Evolutionary conservation across 2,888 invertebrate species (phyloP), one percentile per base, ranked within the genome.

Genomic region (Eutolmus rufibarbis): DNA sequence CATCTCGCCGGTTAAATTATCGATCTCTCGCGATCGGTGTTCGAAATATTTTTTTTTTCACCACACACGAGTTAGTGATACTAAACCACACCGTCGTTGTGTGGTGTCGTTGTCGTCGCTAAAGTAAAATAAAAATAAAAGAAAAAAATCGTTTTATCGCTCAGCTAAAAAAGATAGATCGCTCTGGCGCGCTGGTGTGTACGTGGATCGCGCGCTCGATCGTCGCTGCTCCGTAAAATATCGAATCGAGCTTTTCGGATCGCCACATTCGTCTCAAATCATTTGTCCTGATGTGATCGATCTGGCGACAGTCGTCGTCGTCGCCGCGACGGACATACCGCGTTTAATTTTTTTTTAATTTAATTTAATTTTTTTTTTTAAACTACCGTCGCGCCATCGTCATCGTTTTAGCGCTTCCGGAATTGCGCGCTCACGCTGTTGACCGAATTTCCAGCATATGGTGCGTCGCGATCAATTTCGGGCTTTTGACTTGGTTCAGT

Each of bases 221-320:
- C 57, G 57, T 7, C 57, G 9, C 31, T 14, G 19, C 46, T 19
- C 43, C 43, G 84, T 28, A 74, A 66, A 84, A 84, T 84, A 56
- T 74, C 40, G 66, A 66, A 84, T 43, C 74, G 66, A 84, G 84
- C 40, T 86, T 57, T 77, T 34, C 76, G 34, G 40, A 86, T 77
- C 77, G 86, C 16, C 51, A 37, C 77, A 77, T 76, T 76, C 86
- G 77, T 79, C 57, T 56, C 78, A 77, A 87, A 57, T 88, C 88
- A 88, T 87, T 88, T 87, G 88, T 86, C 87, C 88, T 86, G 84
- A 79, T 87, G 87, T 87, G 87, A 87, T 88, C 88, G 87, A 88
- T 88, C 79, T 76, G 5, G 34, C 40, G 76, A 37, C 76, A 40
- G 76, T 74, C 14, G 43, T 77, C 14, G 43, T 77, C 84, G 76